phyloP scores from a whole-genome alignment of 1,140 invertebrate genomes.

The Camponotus floridanus region DNA sequence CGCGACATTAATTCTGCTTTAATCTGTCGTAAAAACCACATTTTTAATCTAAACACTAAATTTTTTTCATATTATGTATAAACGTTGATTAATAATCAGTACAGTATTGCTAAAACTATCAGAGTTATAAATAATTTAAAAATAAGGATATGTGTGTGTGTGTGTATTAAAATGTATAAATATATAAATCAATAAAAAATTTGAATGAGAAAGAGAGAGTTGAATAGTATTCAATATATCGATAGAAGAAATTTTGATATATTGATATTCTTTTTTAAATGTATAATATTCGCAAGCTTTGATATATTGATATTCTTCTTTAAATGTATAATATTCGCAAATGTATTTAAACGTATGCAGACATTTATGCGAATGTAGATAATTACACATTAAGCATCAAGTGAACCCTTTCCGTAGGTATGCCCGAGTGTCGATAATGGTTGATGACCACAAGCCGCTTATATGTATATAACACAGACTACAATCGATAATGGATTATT shows the following conservation, averaged over 20 bases:
- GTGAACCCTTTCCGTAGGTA: no score
- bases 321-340: not conserved
- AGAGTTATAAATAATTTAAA: not conserved
- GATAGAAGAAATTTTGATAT: not conserved
- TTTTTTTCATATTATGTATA: not conserved
- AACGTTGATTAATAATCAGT: not conserved
- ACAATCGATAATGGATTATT: no score
- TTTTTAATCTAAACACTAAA: not conserved
- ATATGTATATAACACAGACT: no score
- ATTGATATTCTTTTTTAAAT: not conserved
- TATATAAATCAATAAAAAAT: no score
- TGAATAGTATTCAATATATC: not conserved
- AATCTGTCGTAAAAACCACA: not conserved
- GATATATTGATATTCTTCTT: not conserved
- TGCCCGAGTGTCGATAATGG: no score
- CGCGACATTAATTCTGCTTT: not conserved
- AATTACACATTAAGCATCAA: no score
- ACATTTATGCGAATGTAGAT: no score
- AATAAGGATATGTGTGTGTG: not conserved
- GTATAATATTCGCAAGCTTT: not conserved
- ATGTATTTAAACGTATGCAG: not conserved
- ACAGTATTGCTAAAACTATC: not conserved
- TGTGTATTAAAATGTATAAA: not conserved
- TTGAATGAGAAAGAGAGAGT: not conserved
- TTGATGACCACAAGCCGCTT: no score